Base-by-base conservation (phyloP, 1,140 invertebrate species). In the Drosophila willistoni region DNA sequence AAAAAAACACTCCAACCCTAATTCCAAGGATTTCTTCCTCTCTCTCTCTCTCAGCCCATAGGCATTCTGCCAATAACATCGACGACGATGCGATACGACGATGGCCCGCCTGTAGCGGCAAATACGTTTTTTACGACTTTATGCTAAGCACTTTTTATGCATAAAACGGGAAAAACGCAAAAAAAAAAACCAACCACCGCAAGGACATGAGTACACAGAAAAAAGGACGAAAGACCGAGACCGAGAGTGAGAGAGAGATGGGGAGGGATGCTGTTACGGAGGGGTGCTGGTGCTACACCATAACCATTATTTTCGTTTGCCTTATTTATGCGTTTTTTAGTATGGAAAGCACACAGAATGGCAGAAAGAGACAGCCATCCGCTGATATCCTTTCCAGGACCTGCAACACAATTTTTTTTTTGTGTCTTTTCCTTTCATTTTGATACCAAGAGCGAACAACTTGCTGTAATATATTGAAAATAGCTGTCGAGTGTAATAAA, bases 91-190 rank as follows among this genome's bases (percentile, higher is more conserved):
- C 55, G 29, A 56, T 56, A 56, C 33, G 55, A 17, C 25, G 55
- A 14, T 39, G 79, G 62, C 41, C 54, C 34, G 56, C 55, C 42
- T 76, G 55, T 80, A 66, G 73, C 84, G 80, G 84, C 84, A 89
- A 89, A 89, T 87, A 87, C 84, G 84, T 89, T 87, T 87, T 87
- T 87, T 87, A 87, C 84, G 84, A 87, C 84, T 87, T 87, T 87
- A 87, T 87, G 84, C 84, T 87, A 87, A 87, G 84, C 84, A 84
- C 84, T 87, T 87, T 86, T 87, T 87, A 87, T 87, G 84, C 84
- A 87, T 89, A 87, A 83, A 87, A 85, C 67, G 74, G 74, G 64
- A 77, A 75, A 44, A 59, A 22, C 44, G 44, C 17, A 64, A 65
- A 33, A 66, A 14, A 47, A 64, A 14, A 64, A 64, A 86, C 61